Base-by-base conservation (phyloP, 2,888 invertebrate species). In the Paralinhomoeus sp. region DNA sequence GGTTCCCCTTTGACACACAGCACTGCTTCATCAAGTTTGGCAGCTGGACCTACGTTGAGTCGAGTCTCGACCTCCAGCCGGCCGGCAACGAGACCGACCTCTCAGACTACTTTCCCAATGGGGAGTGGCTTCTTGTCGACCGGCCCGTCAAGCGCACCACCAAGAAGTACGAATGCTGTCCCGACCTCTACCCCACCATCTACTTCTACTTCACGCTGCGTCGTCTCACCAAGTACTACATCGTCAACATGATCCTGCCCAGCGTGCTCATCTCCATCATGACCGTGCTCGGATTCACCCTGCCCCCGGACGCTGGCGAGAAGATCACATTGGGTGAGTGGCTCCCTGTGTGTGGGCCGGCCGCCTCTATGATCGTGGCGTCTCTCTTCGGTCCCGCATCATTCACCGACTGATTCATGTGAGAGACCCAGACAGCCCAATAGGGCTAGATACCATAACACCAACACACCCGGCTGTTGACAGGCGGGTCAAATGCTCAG, bases 1-100 rank as follows among this genome's bases (percentile, higher is more conserved):
- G 89, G 89, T 93, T 91, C 71, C 91, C 91, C 51, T 93, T 91
- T 71, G 91, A 93, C 68, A 87, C 91, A 70, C 91, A 93, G 46
- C 42, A 52, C 12, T 56, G 57, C 40, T 27, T 39, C 23, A 37
- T 42, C 20, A 42, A 40, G 72, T 91, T 91, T 66, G 91, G 91
- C 62, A 87, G 87, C 66, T 93, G 91, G 91, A 89, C 91, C 53
- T 87, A 91, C 68, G 84, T 85, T 67, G 87, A 39, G 9, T 33
- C 33, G 18, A 39, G 39, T 7, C 23, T 43, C 2, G 43, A 43
- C 20, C 34, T 43, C 9, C 43, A 23, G n/a, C 43, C 43, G 13
- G 38, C 21, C 9, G n/a, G 24, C 3, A 27, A 38, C 45, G 54
- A 51, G 33, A 51, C 54, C 47, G 54, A 55, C 46, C 50, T 49